Evolutionary conservation across 2,888 invertebrate genomes (phyloP).

Genomic region (Phengaris arion): DNA sequence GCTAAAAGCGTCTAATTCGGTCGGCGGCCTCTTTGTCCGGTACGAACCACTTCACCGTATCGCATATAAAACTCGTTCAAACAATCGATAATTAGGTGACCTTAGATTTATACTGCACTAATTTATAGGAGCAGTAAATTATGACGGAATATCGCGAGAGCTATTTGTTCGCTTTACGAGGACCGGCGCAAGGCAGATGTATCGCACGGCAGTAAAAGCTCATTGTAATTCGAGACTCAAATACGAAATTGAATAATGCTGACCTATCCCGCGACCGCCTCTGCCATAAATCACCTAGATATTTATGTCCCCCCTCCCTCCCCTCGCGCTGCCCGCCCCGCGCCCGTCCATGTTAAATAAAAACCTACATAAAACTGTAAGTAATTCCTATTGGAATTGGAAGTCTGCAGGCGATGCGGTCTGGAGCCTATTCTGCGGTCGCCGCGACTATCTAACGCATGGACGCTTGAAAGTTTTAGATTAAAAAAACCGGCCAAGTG

Average conservation of each 20-base stretch:
- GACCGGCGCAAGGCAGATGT: slow-evolving; percentile 44
- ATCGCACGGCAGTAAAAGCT: slow-evolving; percentile 75
- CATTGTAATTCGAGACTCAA: slow-evolving; percentile 78
- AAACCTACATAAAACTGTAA: slow-evolving; percentile 75
- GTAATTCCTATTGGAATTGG: slow-evolving; percentile 74
- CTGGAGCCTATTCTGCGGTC: slow-evolving; percentile 64
- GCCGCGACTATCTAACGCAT: slow-evolving; percentile 52
- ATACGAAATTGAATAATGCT: slow-evolving; percentile 80
- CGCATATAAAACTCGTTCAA: slow-evolving; percentile 73
- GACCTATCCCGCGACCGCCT: slow-evolving; percentile 79
- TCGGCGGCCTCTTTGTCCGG: slow-evolving; percentile 76
- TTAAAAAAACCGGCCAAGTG: slow-evolving; percentile 44
- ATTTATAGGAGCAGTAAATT: slow-evolving; percentile 35
- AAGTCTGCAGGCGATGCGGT: slow-evolving; percentile 59
- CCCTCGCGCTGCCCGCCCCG: slow-evolving; percentile 58
- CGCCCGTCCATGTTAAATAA: slow-evolving; percentile 72
- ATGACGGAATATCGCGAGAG: slow-evolving; percentile 9
- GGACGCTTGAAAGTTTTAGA: slow-evolving; percentile 49
- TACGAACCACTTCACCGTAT: slow-evolving; percentile 75
- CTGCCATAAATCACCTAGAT: slow-evolving; percentile 77
- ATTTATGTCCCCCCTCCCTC: slow-evolving; percentile 71
- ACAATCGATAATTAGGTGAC: slow-evolving; percentile 77
- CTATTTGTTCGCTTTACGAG: slow-evolving; percentile 13
- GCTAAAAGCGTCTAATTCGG: slow-evolving; percentile 77
- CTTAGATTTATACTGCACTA: slow-evolving; percentile 56